Evolutionary conservation across 2,113 vertebrate species (phyloP).

Genomic region (Catharus bicknelli): DNA sequence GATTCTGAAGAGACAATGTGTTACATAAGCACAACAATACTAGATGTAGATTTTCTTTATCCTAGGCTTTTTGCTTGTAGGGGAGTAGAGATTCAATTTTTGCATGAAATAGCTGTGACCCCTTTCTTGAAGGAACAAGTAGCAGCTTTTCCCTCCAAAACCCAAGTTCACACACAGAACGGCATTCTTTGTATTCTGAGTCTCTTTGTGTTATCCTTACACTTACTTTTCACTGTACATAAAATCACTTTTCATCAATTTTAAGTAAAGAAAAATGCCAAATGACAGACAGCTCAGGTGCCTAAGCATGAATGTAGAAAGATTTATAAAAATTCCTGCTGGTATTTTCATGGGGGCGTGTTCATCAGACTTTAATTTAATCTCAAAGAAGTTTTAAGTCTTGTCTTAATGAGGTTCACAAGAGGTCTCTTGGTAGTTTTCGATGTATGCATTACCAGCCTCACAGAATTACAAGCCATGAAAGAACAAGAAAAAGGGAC

Average conservation of each 20-base stretch:
- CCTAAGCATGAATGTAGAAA: not conserved
- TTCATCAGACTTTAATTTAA: not conserved
- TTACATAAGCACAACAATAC: not conserved
- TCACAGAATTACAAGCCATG: not conserved
- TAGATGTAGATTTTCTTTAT: not conserved
- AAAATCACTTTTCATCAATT: not conserved
- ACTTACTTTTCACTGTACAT: not conserved
- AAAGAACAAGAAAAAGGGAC: not conserved
- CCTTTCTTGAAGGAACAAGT: not conserved
- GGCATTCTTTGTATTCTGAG: not conserved
- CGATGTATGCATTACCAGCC: not conserved
- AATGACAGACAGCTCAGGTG: not conserved
- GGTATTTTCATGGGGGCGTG: accelerated
- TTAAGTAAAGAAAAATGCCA: not conserved
- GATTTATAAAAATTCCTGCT: not conserved
- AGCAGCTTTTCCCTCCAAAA: conserved; percentile 4
- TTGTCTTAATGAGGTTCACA: not conserved
- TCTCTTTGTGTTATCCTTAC: not conserved
- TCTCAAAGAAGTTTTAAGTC: not conserved
- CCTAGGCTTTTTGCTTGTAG: not conserved
- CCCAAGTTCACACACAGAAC: not conserved
- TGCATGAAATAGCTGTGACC: not conserved
- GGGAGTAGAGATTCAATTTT: not conserved
- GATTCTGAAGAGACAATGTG: not conserved
- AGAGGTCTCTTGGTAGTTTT: not conserved